Conservation (phyloP, 2,888 invertebrate species). For the Aspidiotus destructor region DNA sequence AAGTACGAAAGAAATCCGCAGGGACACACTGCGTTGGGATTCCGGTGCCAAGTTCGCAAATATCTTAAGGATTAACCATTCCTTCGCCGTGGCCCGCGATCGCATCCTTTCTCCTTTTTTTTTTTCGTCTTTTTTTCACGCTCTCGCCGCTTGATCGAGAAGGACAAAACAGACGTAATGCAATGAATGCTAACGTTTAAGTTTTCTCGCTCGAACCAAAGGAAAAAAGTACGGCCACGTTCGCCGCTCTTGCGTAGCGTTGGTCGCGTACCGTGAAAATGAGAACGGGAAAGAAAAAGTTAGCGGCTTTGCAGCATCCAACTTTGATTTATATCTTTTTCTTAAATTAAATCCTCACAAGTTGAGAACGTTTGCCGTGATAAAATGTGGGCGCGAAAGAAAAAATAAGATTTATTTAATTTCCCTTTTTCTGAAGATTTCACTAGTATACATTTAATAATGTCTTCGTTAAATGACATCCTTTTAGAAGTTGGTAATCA, state of each 20-base stretch:
- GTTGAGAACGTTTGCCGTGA: constrained; percentile 16
- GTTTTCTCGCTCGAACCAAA: constrained; percentile 24
- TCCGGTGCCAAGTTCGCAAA: constrained; percentile 31
- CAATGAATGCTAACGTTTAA: constrained; percentile 22
- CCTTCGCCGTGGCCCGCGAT: constrained; percentile 18
- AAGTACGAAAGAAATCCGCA: constrained; percentile 26
- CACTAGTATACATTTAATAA: neutral
- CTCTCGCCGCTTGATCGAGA: neutral
- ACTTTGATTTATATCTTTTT: constrained; percentile 31
- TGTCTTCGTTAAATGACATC: neutral
- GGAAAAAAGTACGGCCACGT: neutral
- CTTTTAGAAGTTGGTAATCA: neutral
- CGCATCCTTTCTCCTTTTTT: constrained; percentile 9
- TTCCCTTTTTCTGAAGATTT: neutral
- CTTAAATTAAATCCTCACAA: constrained; percentile 28
- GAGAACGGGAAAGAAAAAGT: constrained; percentile 19
- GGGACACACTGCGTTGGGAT: constrained; percentile 27
- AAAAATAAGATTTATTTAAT: constrained; percentile 6
- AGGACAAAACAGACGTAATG: constrained; percentile 14
- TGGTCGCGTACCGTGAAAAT: constrained; percentile 13
- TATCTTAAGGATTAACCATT: constrained; percentile 31
- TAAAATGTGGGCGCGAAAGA: constrained; percentile 1
- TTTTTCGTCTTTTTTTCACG: constrained; percentile 15
- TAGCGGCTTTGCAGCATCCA: constrained; percentile 26
- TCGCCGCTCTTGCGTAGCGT: constrained; percentile 9